phyloP scores from a whole-genome alignment of 2,113 vertebrate genomes.

The Trichechus manatus region DNA sequence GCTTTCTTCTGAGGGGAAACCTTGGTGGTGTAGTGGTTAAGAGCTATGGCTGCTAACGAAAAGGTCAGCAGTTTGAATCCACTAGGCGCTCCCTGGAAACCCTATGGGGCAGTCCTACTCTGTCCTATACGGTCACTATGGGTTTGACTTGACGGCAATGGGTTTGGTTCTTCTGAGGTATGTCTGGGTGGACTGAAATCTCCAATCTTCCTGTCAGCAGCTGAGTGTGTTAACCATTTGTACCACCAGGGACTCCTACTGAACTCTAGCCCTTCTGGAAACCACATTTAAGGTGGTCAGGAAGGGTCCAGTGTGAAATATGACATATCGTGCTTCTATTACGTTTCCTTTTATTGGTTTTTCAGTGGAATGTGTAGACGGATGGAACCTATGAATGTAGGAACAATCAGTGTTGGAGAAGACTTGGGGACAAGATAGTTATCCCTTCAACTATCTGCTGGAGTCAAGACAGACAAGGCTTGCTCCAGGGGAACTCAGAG shows the following conservation, averaged over 20 bases:
- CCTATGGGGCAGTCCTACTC: no score
- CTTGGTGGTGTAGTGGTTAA: no score
- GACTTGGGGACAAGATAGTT: background rate
- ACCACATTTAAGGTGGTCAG: background rate
- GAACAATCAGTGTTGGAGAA: background rate
- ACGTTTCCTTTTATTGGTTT: background rate
- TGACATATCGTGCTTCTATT: background rate
- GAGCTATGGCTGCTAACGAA: no score
- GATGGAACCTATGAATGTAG: background rate
- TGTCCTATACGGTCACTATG: no score
- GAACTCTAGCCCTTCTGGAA: conserved; percentile 10
- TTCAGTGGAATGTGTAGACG: background rate
- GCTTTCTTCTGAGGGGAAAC: background rate
- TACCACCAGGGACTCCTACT: background rate
- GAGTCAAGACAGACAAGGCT: background rate
- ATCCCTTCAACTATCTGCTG: background rate
- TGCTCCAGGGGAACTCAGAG: background rate
- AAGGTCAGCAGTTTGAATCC: no score
- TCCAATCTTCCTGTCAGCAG: background rate
- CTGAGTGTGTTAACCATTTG: background rate
- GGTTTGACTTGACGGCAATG: no score
- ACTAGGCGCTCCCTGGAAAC: no score
- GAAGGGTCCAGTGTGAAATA: background rate
- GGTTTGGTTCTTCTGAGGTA: background rate
- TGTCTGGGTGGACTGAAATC: background rate